These are phyloP conservation scores for Cotesia congregata DNA, from an alignment of 2,888 invertebrate species.

Conservation along the genomic window DNA sequence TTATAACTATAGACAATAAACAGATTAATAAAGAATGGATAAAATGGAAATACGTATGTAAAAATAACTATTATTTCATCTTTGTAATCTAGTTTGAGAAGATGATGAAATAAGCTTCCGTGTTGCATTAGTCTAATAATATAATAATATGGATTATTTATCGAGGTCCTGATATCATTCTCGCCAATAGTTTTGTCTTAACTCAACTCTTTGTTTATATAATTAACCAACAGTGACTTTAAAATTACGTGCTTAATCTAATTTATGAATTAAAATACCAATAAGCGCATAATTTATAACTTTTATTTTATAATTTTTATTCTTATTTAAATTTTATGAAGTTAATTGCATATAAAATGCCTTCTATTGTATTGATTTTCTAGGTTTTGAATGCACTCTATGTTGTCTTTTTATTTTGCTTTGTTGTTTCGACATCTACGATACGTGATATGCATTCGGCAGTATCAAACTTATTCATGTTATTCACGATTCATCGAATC, in stretches of 20 bases:
- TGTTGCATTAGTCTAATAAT: slow-evolving; percentile 62
- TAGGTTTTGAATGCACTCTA: background rate
- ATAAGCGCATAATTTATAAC: too few relatives aligned
- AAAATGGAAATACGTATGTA: slow-evolving; percentile 22
- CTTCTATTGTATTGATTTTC: background rate
- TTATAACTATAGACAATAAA: slow-evolving; percentile 28
- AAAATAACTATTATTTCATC: slow-evolving; percentile 20
- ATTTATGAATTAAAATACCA: background rate
- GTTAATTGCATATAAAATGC: background rate
- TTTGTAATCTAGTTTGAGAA: slow-evolving; percentile 34
- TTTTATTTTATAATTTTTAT: too few relatives aligned
- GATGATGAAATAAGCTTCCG: slow-evolving; percentile 66
- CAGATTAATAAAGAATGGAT: slow-evolving; percentile 23
- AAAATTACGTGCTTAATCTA: background rate
- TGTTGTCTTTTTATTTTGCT: slow-evolving; percentile 7
- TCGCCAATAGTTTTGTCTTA: slow-evolving; percentile 8
- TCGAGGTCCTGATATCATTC: slow-evolving; percentile 35
- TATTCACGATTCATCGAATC: slow-evolving; percentile 49
- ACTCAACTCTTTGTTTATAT: background rate
- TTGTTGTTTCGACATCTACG: background rate
- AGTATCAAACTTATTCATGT: slow-evolving; percentile 31
- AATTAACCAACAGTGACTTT: background rate
- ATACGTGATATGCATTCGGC: background rate
- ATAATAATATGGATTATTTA: slow-evolving; percentile 41
- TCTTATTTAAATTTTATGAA: too few relatives aligned